Base-by-base conservation (phyloP, 92 coral and sea anemone species). In the Porites evermanni region DNA sequence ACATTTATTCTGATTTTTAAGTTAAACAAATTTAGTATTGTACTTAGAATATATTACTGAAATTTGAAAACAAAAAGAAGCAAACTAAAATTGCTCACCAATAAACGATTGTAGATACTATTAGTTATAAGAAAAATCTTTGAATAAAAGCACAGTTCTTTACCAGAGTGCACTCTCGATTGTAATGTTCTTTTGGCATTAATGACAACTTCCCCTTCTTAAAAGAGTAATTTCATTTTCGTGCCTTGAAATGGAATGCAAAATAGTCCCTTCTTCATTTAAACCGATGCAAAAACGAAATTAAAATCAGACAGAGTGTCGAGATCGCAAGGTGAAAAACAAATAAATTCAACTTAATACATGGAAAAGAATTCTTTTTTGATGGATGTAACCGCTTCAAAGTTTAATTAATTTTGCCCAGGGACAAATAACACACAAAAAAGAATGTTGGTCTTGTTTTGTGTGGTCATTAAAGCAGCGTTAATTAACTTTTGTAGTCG, bases 401-500 rank as follows among this genome's bases (percentile, higher is more conserved):
- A 63, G 78, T 88, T 88, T 88, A 88, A 88, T 88, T 83, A 88
- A 77, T 88, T 88, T 88, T 88, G 79, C 88, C 76, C 59, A 75
- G 79, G 85, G 86, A 88, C 81, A 83, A 88, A 81, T 72, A 83
- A 84, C 38, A 65, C 83, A 83, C 84, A 81, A 65, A 76, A 77
- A 75, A 53, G 79, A 61, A 38, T 82, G 91, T 87, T 87, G 76
- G 91, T 74, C 84, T 74, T 75, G 75, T 76, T 67, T 74, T 87
- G 86, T 87, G 75, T 60, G 64, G 75, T 80, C 86, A 87, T 80
- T 78, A 79, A 69, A 64, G 84, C 66, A 38, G 85, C 44, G 88
- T 71, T 89, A 89, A 89, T 89, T 92, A 80, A 91, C 95, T 89
- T 89, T 89, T 81, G 88, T 82, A 89, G 77, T 84, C 71, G 32